These are phyloP conservation scores for Paracentrotus lividus DNA, from an alignment of 53 echinoderm and acorn worm genomes.

Conservation along the genomic window DNA sequence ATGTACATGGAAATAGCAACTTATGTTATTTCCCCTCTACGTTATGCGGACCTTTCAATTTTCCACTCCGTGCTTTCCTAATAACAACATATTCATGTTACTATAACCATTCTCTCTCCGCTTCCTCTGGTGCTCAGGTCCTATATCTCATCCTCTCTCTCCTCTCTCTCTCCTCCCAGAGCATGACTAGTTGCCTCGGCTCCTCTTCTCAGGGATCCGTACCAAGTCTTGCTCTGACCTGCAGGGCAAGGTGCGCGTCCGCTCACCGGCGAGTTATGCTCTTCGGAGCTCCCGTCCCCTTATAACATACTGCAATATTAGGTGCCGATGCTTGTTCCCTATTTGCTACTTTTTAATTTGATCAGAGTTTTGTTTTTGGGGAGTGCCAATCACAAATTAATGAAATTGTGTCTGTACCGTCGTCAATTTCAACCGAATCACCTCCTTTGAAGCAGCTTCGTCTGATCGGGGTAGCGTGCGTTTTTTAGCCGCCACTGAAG, in stretches of 20 bases:
- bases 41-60: too few relatives aligned
- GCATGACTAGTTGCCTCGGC: too few relatives aligned
- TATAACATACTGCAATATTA: conserved; percentile 6
- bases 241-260: too few relatives aligned
- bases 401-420: neutral
- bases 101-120: neutral
- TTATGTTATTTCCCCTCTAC: too few relatives aligned
- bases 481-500: too few relatives aligned
- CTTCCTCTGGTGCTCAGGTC: neutral
- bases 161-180: neutral
- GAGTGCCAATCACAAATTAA: conserved; percentile 46
- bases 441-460: neutral
- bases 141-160: neutral
- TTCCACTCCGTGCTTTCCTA: neutral
- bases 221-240: too few relatives aligned
- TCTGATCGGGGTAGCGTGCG: neutral
- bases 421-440: neutral
- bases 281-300: too few relatives aligned
- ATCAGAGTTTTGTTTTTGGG: conserved; percentile 52
- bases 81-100: too few relatives aligned
- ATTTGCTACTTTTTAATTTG: conserved; percentile 13
- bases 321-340: conserved; percentile 33
- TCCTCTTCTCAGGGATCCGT: too few relatives aligned
- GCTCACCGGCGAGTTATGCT: too few relatives aligned
- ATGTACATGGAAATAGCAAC: neutral